Base-by-base conservation (phyloP, 2,888 invertebrate genomes). In the Melipona beecheii region DNA sequence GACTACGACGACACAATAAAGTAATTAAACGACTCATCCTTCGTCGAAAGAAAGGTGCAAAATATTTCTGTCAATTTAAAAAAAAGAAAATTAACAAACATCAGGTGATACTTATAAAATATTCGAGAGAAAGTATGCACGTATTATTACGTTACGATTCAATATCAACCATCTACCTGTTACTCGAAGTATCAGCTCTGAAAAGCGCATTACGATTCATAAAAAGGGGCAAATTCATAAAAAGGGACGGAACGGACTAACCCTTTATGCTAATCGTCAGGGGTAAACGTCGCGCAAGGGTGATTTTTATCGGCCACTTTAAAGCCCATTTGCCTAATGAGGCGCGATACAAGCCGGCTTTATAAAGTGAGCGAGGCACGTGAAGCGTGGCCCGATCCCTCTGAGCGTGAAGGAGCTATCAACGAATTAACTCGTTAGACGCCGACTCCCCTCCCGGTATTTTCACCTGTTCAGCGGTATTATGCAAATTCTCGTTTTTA, bases 241-340 rank as follows among this genome's bases (percentile, higher is more conserved):
- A 62, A 43, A 56, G 68, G 50, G 73, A 62, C 80, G 9, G 56
- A 69, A 27, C 65, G 60, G 24, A 17, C 72, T 85, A 91, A 90
- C 90, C 89, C 88, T 89, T 89, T 89, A 92, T 91, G 92, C 76
- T 92, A 92, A 93, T 89, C 21, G n/a, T 1, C 52, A 76, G 74
- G 87, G 76, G 82, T 86, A 73, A 76, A 80, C 75, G 77, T 82
- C 70, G 83, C 66, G 80, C 78, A 73, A 76, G 89, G 85, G 84
- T 86, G 92, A 92, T 92, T 86, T 84, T 83, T 91, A 92, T 92
- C 91, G 78, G 78, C 70, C 86, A 87, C 86, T 91, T 92, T 91
- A 91, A 90, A 89, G 80, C 83, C 85, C 90, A 89, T 90, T 91
- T 91, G 87, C 86, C 88, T 90, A 91, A 92, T 90, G 90, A 90